phyloP scores from a whole-genome alignment of 2,113 vertebrate species.

The Lasiurus cinereus region DNA sequence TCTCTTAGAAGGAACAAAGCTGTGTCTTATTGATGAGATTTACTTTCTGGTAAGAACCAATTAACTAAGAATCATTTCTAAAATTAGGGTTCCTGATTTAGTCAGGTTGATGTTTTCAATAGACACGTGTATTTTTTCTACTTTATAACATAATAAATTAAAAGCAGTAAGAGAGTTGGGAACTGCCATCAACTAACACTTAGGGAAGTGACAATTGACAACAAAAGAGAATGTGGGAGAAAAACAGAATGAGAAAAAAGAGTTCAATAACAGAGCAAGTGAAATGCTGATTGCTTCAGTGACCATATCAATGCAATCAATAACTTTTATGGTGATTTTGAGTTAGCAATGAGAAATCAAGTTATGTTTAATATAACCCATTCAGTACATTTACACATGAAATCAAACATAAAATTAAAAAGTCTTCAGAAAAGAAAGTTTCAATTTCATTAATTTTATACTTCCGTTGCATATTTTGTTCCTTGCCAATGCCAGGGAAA shows the following conservation, averaged over 20 bases:
- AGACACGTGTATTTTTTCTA: not conserved
- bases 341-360: not conserved
- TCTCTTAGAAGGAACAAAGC: not conserved
- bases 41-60: not conserved
- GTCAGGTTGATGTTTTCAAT: not conserved
- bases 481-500: not conserved
- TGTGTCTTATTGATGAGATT: not conserved
- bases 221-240: not conserved
- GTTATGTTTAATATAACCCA: not conserved
- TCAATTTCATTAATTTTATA: conserved; percentile 12
- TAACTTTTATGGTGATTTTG: not conserved
- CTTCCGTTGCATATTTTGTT: not conserved
- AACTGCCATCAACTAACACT: not conserved
- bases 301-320: not conserved
- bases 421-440: not conserved
- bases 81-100: not conserved
- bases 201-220: not conserved
- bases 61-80: not conserved
- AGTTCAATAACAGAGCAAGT: not conserved
- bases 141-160: not conserved
- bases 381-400: not conserved
- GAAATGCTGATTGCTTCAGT: not conserved
- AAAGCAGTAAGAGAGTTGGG: not conserved
- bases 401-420: not conserved
- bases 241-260: not conserved